Evolutionary conservation across 2,888 invertebrate species (phyloP), one percentile per base, ranked within the genome.

Genomic region (Scaptomyza flava): DNA sequence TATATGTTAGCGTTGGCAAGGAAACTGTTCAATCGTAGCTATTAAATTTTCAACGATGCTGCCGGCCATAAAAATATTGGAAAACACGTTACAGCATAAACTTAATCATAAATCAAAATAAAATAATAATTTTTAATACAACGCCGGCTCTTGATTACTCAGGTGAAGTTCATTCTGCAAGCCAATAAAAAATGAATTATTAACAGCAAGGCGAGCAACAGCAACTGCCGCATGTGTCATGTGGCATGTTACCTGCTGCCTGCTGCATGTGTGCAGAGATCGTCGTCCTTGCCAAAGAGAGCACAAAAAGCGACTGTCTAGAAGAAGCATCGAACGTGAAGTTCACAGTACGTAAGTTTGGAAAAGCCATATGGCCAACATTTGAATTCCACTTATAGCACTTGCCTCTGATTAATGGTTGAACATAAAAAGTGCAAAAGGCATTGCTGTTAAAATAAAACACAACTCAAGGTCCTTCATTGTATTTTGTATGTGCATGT

Each of bases 161-260:
- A 74, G 74, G 75, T 74, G 63, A 70, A 66, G 70, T 74, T 70
- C 62, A 74, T 75, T 63, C 59, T 60, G 62, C 34, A 56, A 66
- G 66, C 62, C 60, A 70, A 74, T 74, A 74, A 74, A 74, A 74
- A 66, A 66, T 74, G 75, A 74, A 74, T 74, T 74, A 74, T 74
- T 75, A 43, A 74, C 74, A 69, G 41, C 30, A 65, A 65, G 51
- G 41, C 56, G 42, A 36, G 36, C 43, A 47, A 41, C 31, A 48
- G 30, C 51, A 48, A 43, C n/a, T 27, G 45, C 51, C 57, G 50
- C 53, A 58, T 48, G 60, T 36, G 60, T n/a, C 50, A 23, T 64
- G 63, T 59, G 64, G 46, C 57, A 45, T 38, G 59, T 57, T 43
- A 47, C 53, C 56, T 51, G 27, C 23, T 43, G 23, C 43, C 9